Percentiles rank a stretch among this genome's conserved stretches.
Evolutionary conservation across 37 sponge, comb jelly and placozoan genomes (phyloP).

Genomic region (Petrosia ficiformis): DNA sequence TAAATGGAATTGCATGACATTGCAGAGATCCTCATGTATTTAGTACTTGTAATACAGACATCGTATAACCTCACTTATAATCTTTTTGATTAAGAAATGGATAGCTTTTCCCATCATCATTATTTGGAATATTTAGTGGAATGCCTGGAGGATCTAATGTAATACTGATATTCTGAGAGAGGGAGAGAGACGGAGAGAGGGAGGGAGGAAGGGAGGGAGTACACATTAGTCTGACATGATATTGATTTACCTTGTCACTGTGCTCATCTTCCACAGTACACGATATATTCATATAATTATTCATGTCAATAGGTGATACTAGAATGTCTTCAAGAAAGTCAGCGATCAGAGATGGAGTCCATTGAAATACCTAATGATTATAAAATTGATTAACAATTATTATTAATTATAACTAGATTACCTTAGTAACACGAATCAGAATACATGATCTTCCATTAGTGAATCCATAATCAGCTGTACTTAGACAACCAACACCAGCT

Average conservation of each 20-base stretch:
- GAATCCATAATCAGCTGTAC: conserved; percentile 25
- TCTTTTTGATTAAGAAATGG: conserved; percentile 38
- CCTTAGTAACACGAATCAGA: conserved; percentile 26
- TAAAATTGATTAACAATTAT: neutral
- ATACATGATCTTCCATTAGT: conserved; percentile 17
- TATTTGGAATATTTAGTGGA: conserved; percentile 45
- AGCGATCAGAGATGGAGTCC: too few relatives aligned
- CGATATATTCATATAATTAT: too few relatives aligned
- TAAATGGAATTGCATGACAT: too few relatives aligned
- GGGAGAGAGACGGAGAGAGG: too few relatives aligned
- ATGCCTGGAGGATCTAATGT: conserved; percentile 20
- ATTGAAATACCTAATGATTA: conserved; percentile 36
- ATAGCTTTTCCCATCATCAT: conserved; percentile 26
- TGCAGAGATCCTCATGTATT: too few relatives aligned
- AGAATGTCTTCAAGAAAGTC: too few relatives aligned
- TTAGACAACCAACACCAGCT: neutral
- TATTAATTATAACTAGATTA: neutral
- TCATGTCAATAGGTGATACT: too few relatives aligned
- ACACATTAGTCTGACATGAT: too few relatives aligned
- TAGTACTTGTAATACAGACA: neutral
- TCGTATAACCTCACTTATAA: conserved; percentile 30
- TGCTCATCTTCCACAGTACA: too few relatives aligned
- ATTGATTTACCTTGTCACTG: too few relatives aligned
- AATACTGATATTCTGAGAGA: too few relatives aligned
- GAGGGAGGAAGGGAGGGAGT: too few relatives aligned